Evolutionary conservation across 2,888 invertebrate genomes (phyloP), one percentile per base, ranked within the genome.

Genomic region (Lochmaea crataegi): DNA sequence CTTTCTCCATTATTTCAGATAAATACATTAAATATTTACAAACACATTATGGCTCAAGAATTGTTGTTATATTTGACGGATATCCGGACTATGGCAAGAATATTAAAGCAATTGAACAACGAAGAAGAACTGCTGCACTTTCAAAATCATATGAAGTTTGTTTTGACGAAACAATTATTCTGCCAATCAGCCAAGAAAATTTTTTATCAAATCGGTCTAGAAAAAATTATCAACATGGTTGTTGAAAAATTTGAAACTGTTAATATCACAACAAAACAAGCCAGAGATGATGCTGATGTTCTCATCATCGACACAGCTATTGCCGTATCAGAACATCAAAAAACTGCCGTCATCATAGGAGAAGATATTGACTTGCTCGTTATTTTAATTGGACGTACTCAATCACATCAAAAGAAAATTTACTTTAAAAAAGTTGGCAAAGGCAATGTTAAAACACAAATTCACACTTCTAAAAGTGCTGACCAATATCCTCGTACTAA

Each of bases 341-440:
- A 64, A 18, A 82, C 79, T 76, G 71, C 76, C 45, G 82, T 83
- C 78, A 83, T 84, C 74, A 80, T 84, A 79, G 82, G 83, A 81
- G 79, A 84, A 83, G 84, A 85, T 80, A 82, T 83, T 51, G 83
- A 85, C 83, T 80, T 84, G 75, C 80, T 84, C 56, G 82, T 84
- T 73, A 79, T 84, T 83, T 81, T 84, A 81, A 84, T 83, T 80
- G 83, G 80, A 76, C 82, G 83, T 78, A 83, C 83, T 76, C 81
- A 74, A 67, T 81, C 72, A 70, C 73, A 78, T 72, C 63, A 78
- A 74, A 75, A 79, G 75, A 77, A 81, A 81, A 78, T 82, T 82
- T 83, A 81, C 68, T 83, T 83, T 16, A 80, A 82, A 81, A 84
- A 84, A 84, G 75, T 80, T 80, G 83, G 82, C 65, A 83, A 84